Conservation (phyloP, 2,113 vertebrate genomes). For the Piaya cayana region DNA sequence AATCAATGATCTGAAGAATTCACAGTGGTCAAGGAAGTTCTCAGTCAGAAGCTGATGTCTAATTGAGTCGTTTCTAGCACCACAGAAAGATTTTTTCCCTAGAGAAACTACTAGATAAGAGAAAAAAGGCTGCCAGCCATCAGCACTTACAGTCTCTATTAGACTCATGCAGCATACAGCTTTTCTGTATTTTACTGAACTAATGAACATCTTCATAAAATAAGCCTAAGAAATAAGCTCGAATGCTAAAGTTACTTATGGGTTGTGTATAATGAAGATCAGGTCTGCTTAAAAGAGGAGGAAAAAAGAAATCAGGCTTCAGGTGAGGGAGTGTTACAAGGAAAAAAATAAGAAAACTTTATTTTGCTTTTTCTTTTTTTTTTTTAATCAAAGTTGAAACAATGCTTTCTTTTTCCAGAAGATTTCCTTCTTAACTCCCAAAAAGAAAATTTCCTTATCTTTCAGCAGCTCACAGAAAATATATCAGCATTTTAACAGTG, state of each 20-base stretch:
- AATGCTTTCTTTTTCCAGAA: background rate
- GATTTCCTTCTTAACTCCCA: background rate
- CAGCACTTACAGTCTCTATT: constrained; percentile 11
- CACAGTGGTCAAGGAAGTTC: background rate
- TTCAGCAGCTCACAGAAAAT: background rate
- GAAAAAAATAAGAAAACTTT: no score
- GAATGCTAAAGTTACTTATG: background rate
- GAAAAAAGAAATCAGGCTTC: no score
- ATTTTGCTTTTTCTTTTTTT: no score
- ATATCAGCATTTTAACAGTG: background rate
- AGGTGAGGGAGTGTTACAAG: no score
- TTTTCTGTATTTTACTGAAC: background rate
- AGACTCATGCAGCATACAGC: background rate
- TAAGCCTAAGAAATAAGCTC: background rate
- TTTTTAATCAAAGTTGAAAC: background rate
- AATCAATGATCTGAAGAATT: background rate
- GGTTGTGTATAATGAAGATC: background rate
- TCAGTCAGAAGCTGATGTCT: background rate
- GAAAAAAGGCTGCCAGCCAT: background rate
- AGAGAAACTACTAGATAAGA: background rate
- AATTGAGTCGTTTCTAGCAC: background rate
- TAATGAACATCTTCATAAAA: background rate
- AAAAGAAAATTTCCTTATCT: background rate
- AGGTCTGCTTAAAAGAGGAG: background rate
- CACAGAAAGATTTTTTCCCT: background rate